Conservation (phyloP, 2,113 vertebrate species). For the Phylloscopus trochiloides region DNA sequence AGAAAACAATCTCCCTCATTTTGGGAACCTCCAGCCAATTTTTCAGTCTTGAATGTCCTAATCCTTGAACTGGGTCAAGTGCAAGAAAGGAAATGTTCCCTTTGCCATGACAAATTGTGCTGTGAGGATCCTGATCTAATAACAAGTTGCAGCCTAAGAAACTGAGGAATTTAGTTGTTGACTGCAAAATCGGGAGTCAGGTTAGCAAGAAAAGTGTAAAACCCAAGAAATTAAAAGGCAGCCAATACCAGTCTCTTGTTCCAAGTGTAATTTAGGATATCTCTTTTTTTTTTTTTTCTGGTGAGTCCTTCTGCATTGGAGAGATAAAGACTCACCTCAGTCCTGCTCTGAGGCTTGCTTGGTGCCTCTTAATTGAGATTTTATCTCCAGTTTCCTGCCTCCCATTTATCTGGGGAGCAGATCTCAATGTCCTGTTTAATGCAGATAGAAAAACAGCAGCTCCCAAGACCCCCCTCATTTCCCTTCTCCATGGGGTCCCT, state of each 20-base stretch:
- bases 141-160: background rate
- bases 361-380: background rate
- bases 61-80: background rate
- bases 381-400: background rate
- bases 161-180: background rate
- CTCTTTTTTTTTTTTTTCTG: background rate
- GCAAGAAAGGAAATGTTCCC: background rate
- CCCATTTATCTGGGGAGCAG: background rate
- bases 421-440: rapidly evolving
- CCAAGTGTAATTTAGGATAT: background rate
- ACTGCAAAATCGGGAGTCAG: background rate
- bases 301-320: background rate
- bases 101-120: background rate
- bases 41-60: background rate
- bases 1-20: background rate
- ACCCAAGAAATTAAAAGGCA: background rate
- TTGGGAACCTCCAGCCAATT: background rate
- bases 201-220: background rate
- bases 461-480: background rate
- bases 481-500: background rate
- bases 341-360: background rate
- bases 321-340: conserved; percentile 11
- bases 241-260: background rate
- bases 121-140: background rate
- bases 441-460: background rate